phyloP scores from a whole-genome alignment of 2,113 vertebrate genomes.

The Excalfactoria chinensis region DNA sequence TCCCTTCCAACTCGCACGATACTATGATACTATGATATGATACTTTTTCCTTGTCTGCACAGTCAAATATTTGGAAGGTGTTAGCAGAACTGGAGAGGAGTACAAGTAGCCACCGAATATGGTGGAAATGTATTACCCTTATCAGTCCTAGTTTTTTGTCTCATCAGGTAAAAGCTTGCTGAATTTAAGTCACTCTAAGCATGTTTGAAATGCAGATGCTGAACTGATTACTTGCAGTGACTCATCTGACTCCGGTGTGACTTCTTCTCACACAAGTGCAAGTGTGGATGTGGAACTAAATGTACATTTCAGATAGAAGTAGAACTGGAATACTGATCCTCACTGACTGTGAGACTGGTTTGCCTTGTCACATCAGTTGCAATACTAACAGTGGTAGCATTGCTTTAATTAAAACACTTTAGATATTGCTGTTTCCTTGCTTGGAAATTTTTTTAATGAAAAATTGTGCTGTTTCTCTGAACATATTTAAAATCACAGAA shows the following conservation, averaged over 20 bases:
- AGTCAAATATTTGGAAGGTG: slow-evolving; percentile 7
- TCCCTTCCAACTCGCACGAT: no score
- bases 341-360: not conserved
- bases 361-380: not conserved
- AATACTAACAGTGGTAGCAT: not conserved
- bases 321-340: not conserved
- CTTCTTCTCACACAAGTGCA: not conserved
- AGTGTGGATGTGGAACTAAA: not conserved
- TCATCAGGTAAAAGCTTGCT: not conserved
- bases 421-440: not conserved
- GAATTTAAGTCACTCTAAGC: slow-evolving; percentile 9
- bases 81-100: slow-evolving; percentile 10
- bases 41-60: not conserved
- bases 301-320: not conserved
- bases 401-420: not conserved
- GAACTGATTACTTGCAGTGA: slow-evolving; percentile 2
- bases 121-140: slow-evolving; percentile 3
- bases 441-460: not conserved
- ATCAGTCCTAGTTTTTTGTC: not conserved
- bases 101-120: not conserved
- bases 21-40: no score
- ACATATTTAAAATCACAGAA: not conserved
- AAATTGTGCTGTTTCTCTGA: not conserved
- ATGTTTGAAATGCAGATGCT: slow-evolving; percentile 16
- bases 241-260: not conserved